Base-by-base conservation (phyloP, 2,888 invertebrate species). In the Himalopsyche japonica region DNA sequence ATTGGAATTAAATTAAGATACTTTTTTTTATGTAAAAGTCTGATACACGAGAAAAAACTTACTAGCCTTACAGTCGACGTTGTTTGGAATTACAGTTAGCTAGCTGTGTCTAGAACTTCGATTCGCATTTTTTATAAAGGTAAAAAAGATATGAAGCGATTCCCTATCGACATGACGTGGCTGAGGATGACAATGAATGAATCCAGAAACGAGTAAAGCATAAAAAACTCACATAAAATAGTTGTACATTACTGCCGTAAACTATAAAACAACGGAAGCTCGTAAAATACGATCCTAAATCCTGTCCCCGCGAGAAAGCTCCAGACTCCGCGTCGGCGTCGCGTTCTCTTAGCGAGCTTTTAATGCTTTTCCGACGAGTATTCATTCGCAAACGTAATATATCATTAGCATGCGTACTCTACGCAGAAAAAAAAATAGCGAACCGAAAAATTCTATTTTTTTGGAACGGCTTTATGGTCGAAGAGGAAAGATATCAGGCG, bases 191-290 rank as follows among this genome's bases (percentile, higher is more conserved):
- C 57, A 57, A 57, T 57, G 57, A 24, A 57, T 57, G 57, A 57
- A n/a, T 57, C n/a, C 57, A 24, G 57, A 20, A 57, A 20, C n/a
- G 57, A 20, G 57, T 20, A 1, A 0, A 15, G 20, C 57, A 24
- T 57, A 57, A 57, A 57, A 57, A 57, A 20, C 57, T 57, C 57
- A 24, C 57, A 57, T 57, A 57, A 57, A 57, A 57, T 24, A 57
- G 57, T 57, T 57, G 57, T 57, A 57, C 57, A 57, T 57, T 24
- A 57, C 57, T 57, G 57, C 57, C 57, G 57, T 57, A 57, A 86
- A 85, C 85, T 85, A 86, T 85, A 86, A 86, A 86, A 86, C 85
- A 84, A 81, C 86, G 86, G 85, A 85, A 86, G 83, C 84, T 86
- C 84, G 85, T 86, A 86, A 86, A 86, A 84, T 85, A 84, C 82